Percentiles rank a stretch among this genome's conserved stretches.
phyloP scores from a whole-genome alignment of 53 echinoderm and acorn worm species.

The Actinopyga echinites region DNA sequence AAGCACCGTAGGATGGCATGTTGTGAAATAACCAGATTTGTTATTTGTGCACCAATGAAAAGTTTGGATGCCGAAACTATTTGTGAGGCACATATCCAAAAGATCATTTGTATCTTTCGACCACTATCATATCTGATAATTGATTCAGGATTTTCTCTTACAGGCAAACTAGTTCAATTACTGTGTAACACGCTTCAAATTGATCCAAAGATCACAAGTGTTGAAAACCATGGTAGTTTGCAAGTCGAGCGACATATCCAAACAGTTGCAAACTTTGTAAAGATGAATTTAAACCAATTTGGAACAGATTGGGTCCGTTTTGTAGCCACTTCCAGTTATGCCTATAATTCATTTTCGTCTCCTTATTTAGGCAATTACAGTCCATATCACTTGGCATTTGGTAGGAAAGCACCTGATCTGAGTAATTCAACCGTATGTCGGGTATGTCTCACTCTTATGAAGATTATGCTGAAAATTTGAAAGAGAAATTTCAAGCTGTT shows the following conservation, averaged over 20 bases:
- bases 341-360: not conserved
- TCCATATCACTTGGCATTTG: conserved; percentile 43
- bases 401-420: conserved; percentile 26
- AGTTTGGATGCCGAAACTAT: not conserved
- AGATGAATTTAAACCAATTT: conserved; percentile 1
- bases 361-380: conserved; percentile 43
- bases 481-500: too few relatives aligned
- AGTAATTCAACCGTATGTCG: conserved; percentile 30
- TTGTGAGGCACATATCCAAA: not conserved
- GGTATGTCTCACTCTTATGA: too few relatives aligned
- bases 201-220: not conserved
- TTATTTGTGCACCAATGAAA: conserved; percentile 33
- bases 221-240: conserved; percentile 8
- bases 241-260: conserved; percentile 8
- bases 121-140: too few relatives aligned
- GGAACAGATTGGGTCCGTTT: conserved; percentile 9
- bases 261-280: not conserved
- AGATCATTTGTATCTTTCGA: not conserved
- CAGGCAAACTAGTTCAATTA: not conserved
- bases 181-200: conserved; percentile 18
- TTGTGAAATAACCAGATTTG: conserved; percentile 55
- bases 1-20: conserved; percentile 55
- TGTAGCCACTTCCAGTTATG: too few relatives aligned
- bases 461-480: too few relatives aligned
- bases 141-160: conserved; percentile 11